These are phyloP conservation scores for Crotalus viridis DNA, from an alignment of 2,113 vertebrate genomes.

Conservation along the genomic window DNA sequence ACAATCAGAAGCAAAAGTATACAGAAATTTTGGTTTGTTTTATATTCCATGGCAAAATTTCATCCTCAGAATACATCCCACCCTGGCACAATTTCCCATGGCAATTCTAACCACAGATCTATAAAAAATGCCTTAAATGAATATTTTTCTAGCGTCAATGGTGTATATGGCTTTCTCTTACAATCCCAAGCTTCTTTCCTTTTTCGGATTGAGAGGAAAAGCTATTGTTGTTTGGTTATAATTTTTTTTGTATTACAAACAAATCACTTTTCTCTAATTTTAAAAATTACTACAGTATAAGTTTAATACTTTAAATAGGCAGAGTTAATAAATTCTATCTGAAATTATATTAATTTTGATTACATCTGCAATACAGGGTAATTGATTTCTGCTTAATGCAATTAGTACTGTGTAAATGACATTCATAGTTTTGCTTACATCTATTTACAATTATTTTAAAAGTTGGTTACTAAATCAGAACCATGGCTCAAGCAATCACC, in stretches of 20 bases:
- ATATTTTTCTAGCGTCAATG: neutral
- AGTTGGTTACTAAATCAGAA: neutral
- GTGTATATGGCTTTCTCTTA: neutral
- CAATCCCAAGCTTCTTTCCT: slow-evolving; percentile 5
- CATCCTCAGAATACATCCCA: neutral
- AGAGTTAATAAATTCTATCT: neutral
- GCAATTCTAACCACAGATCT: slow-evolving; percentile 39
- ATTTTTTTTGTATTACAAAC: neutral
- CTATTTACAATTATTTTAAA: neutral
- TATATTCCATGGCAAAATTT: neutral
- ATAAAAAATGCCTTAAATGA: neutral
- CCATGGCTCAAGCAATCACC: neutral
- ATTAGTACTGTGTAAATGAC: neutral
- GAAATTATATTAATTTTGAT: neutral
- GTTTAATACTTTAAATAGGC: neutral
- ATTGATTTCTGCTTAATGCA: neutral
- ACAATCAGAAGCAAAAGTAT: neutral
- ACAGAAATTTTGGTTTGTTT: neutral
- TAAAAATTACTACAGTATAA: neutral
- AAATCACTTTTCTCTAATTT: neutral
- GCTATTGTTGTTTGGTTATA: neutral
- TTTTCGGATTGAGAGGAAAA: neutral
- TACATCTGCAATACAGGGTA: neutral
- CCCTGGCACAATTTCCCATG: neutral
- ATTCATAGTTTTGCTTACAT: neutral